Evolutionary conservation across 23 tunicate genomes (phyloP), one percentile per base, ranked within the genome.

Genomic region (Trididemnum clinides): DNA sequence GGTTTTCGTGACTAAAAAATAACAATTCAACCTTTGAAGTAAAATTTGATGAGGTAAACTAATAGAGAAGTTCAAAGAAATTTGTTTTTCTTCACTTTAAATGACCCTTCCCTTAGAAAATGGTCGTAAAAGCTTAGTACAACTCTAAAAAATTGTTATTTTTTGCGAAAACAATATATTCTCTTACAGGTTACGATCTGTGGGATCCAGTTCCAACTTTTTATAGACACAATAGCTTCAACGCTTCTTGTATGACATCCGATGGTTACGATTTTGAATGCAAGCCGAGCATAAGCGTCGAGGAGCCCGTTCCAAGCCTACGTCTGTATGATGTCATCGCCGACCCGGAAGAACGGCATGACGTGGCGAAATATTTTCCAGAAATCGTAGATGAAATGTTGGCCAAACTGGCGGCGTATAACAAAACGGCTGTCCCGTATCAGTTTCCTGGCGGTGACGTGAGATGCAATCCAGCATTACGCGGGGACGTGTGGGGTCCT

Each of bases 401-500:
- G 31, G 90, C 28, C 22, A 80, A 77, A 39, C 50, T 96, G 23
- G 93, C 93, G 2, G 87, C 88, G 28, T 91, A 90, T 51, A 96
- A 96, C 64, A 85, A 88, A 30, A 87, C 96, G 28, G 99, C 97
- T 28, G 97, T 96, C 1, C 99, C 99, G 0, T 34, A 84, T 0
- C 18, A 28, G 1, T 96, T 82, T 75, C 99, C 99, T 0, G 57
- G 28, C 10, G 80, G 80, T 59, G 99, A 96, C 51, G 70, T 49
- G 5, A 44, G 79, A 5, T 83, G 88, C 34, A 39, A 90, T 38
- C 99, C 99, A 0, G 88, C 87, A 2, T 37, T 90, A n/a, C 69
- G 70, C 5, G 93, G 88, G 1, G 94, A 89, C 32, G 91, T 90
- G 30, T 96, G 99, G 99, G 82, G 81, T 10, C 99, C 99, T 1